Percentiles rank a stretch among this genome's conserved stretches.
Conservation (phyloP, 2,888 invertebrate genomes). For the Drosophila atripex region DNA sequence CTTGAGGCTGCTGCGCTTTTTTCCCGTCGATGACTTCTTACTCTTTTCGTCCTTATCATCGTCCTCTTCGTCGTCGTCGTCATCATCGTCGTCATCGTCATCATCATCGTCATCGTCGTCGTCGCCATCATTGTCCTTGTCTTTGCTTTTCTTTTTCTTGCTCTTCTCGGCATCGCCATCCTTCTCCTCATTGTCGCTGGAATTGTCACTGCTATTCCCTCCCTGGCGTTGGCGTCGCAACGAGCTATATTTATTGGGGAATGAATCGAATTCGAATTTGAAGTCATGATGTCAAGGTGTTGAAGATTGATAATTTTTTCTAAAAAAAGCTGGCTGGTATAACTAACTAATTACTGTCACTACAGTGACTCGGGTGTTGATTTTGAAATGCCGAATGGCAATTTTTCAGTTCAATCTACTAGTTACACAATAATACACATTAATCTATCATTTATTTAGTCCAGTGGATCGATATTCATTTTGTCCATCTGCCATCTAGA, state of each 20-base stretch:
- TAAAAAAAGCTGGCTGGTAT: constrained; percentile 6
- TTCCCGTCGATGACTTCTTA: constrained; percentile 50
- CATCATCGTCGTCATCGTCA: constrained; percentile 64
- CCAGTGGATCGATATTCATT: not conserved
- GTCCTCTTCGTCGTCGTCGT: constrained; percentile 65
- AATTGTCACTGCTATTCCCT: constrained; percentile 76
- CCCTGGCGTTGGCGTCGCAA: constrained; percentile 82
- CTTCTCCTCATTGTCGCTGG: constrained; percentile 71
- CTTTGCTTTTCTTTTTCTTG: constrained; percentile 66
- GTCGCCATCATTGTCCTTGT: constrained; percentile 66
- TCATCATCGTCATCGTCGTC: constrained; percentile 67
- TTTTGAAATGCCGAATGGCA: not conserved
- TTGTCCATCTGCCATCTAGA: not conserved
- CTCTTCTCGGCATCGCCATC: constrained; percentile 70
- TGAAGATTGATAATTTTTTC: constrained; percentile 14
- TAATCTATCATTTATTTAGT: constrained; percentile 4
- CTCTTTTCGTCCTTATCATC: constrained; percentile 67
- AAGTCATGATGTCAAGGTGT: constrained; percentile 48
- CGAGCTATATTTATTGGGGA: constrained; percentile 75
- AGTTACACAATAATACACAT: constrained; percentile 33
- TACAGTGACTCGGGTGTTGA: constrained; percentile 47
- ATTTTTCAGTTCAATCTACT: constrained; percentile 27
- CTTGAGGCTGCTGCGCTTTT: constrained; percentile 65
- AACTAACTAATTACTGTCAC: constrained; percentile 55
- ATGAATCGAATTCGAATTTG: constrained; percentile 65